A percentile compares a stretch with the other conserved stretches of the same genome.
Conservation (phyloP, 2,113 vertebrate genomes). For the Poeciliopsis prolifica region DNA sequence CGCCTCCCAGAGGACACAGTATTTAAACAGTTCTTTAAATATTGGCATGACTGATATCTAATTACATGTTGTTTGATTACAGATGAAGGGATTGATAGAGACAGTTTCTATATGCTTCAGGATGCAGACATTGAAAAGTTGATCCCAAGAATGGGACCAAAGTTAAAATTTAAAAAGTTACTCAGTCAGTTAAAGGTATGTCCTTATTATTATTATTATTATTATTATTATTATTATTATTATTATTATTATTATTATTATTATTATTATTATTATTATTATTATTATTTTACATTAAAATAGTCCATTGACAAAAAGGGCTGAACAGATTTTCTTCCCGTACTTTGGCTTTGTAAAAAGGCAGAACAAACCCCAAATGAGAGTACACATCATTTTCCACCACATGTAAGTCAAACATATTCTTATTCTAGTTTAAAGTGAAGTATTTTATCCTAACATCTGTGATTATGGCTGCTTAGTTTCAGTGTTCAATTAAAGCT, state of each 20-base stretch:
- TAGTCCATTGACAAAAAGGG: neutral
- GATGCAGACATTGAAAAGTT: neutral
- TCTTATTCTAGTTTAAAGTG: too few relatives aligned
- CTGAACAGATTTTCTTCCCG: neutral
- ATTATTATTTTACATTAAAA: neutral
- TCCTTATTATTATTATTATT: neutral
- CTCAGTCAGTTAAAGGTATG: conserved; percentile 38
- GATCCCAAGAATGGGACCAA: conserved; percentile 12
- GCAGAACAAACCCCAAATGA: neutral
- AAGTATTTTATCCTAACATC: neutral
- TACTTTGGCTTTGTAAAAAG: neutral
- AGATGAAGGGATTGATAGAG: conserved; percentile 21
- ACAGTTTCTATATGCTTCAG: conserved; percentile 8
- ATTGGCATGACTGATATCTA: too few relatives aligned
- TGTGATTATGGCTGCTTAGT: neutral
- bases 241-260: too few relatives aligned
- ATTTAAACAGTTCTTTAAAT: too few relatives aligned
- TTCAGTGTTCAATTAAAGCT: too few relatives aligned
- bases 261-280: too few relatives aligned
- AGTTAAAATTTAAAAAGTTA: conserved; percentile 14
- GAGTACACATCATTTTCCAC: neutral
- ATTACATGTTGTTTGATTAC: neutral
- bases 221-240: too few relatives aligned
- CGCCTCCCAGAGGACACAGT: neutral
- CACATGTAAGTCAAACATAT: neutral